Evolutionary conservation across 2,888 invertebrate genomes (phyloP).

Genomic region (Zonitis immaculata): DNA sequence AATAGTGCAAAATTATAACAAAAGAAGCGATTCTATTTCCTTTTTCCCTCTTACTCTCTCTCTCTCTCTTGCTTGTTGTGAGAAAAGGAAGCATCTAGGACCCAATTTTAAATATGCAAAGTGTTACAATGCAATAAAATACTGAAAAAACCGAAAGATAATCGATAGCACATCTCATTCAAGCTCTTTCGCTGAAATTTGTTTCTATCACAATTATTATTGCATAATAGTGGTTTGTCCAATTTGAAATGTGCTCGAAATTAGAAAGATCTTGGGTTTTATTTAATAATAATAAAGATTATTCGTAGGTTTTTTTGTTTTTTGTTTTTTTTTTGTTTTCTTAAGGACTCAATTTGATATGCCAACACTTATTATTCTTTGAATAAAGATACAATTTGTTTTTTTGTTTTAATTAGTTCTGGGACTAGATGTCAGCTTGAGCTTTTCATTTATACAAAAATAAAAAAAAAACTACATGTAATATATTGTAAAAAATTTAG

Average conservation of each 20-base stretch:
- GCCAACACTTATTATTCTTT: slow-evolving; percentile 45
- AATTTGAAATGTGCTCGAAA: slow-evolving; percentile 7
- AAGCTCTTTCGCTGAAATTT: no score
- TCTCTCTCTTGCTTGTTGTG: no score
- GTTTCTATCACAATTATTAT: no score
- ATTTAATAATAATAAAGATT: no score
- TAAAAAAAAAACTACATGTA: slow-evolving; percentile 47
- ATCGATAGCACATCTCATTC: slow-evolving; percentile 31
- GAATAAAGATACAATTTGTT: slow-evolving; percentile 27
- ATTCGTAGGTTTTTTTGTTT: not conserved
- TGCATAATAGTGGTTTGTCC: no score
- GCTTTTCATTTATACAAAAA: slow-evolving; percentile 49
- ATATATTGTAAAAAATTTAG: slow-evolving; percentile 48
- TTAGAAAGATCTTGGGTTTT: not conserved
- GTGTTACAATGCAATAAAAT: slow-evolving; percentile 39
- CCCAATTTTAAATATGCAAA: slow-evolving; percentile 33
- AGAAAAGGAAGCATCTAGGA: slow-evolving; percentile 46
- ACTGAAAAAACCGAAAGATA: slow-evolving; percentile 35
- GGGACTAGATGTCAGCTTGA: slow-evolving; percentile 51
- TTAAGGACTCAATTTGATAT: slow-evolving; percentile 46
- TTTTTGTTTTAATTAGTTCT: slow-evolving; percentile 31
- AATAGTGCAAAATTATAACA: slow-evolving; percentile 48
- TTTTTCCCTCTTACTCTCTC: no score
- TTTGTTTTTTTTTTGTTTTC: slow-evolving; percentile 24
- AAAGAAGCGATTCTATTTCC: no score